These are phyloP conservation scores for Sinocyclocheilus grahami DNA, from an alignment of 2,113 vertebrate genomes.

Conservation along the genomic window DNA sequence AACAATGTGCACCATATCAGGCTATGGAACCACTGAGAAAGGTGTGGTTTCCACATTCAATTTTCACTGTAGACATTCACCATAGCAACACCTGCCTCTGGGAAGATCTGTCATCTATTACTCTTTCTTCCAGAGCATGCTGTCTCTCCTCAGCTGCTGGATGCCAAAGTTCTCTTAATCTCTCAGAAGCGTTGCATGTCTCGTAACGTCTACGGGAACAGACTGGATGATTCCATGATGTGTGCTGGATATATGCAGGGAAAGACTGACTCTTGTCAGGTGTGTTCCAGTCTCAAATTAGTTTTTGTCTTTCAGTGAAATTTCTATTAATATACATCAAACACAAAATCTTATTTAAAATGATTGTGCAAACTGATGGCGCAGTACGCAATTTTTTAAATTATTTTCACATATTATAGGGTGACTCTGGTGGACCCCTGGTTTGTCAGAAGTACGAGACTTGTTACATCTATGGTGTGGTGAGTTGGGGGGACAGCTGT, in stretches of 20 bases:
- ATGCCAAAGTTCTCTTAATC: constrained; percentile 83
- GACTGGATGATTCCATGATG: constrained; percentile 81
- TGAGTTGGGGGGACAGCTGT: constrained; percentile 86
- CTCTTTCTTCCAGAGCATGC: constrained; percentile 14
- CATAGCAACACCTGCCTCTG: neutral
- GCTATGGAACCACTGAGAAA: constrained; percentile 82
- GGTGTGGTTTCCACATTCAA: constrained; percentile 59
- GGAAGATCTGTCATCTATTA: neutral
- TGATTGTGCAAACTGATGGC: too few species aligned
- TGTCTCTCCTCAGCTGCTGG: constrained; percentile 73
- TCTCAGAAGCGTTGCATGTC: constrained; percentile 72
- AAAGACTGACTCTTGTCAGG: constrained; percentile 83
- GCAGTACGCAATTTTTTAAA: too few species aligned
- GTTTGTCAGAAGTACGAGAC: constrained; percentile 74
- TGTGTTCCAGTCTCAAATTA: constrained; percentile 51
- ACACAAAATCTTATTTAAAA: too few species aligned
- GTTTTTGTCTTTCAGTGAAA: too few species aligned
- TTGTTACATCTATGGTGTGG: constrained; percentile 78
- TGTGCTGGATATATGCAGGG: constrained; percentile 83
- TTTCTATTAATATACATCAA: too few species aligned
- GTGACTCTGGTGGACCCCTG: constrained; percentile 87
- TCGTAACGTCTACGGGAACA: constrained; percentile 63
- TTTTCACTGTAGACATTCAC: neutral
- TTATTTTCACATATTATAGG: constrained; percentile 66
- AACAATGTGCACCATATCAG: constrained; percentile 83